phyloP scores from a whole-genome alignment of 2,888 invertebrate genomes.

The Megalurothrips usitatus region DNA sequence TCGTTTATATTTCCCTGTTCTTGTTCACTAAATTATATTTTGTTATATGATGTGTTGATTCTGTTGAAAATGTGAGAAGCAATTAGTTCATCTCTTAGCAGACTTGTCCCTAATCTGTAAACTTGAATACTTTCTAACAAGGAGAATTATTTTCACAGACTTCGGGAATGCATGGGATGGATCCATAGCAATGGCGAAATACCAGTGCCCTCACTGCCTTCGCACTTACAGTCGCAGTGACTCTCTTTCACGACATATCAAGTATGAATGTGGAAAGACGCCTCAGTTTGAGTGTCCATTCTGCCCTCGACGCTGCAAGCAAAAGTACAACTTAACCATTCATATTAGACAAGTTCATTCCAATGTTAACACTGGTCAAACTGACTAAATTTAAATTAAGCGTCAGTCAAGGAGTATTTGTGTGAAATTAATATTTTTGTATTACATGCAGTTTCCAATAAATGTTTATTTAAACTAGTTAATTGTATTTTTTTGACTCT shows the following conservation, averaged over 20 bases:
- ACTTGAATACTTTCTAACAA: neutral
- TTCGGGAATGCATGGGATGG: slow-evolving; percentile 37
- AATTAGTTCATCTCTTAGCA: neutral
- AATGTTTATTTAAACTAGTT: neutral
- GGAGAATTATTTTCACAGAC: slow-evolving; percentile 35
- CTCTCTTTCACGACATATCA: slow-evolving; percentile 44
- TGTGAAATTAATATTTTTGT: too few species aligned
- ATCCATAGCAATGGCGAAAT: slow-evolving; percentile 33
- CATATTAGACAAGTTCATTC: slow-evolving; percentile 7
- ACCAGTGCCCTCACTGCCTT: slow-evolving; percentile 42
- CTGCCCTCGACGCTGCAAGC: slow-evolving; percentile 37
- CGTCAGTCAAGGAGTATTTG: too few species aligned
- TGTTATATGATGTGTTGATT: neutral
- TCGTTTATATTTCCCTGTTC: too few species aligned
- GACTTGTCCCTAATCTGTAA: neutral
- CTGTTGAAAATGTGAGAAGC: neutral
- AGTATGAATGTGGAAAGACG: slow-evolving; percentile 44
- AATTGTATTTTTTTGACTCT: neutral
- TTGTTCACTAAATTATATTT: too few species aligned
- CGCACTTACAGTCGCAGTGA: slow-evolving; percentile 44
- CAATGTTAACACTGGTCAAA: neutral
- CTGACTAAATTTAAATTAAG: neutral
- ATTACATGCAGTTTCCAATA: neutral
- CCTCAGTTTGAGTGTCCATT: slow-evolving; percentile 45
- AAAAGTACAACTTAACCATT: slow-evolving; percentile 3